These are phyloP conservation scores for Brenthis daphne DNA, from an alignment of 2,888 invertebrate genomes.

Conservation along the genomic window DNA sequence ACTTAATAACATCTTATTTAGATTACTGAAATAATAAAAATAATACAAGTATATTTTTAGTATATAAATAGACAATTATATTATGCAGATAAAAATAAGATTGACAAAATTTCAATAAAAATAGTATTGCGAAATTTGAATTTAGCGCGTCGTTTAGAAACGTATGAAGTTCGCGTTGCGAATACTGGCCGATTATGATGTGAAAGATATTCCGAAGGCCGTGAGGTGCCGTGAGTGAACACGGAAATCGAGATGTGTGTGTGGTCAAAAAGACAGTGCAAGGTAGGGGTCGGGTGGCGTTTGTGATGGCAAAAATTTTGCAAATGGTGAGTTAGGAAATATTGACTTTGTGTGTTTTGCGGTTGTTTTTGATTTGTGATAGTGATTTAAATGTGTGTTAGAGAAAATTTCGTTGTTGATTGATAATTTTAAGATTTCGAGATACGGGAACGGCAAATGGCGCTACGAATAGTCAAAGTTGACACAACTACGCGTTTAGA, in stretches of 20 bases:
- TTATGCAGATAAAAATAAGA: not conserved
- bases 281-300: constrained; percentile 90
- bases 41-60: not conserved
- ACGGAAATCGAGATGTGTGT: constrained; percentile 83
- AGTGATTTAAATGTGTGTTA: constrained; percentile 69
- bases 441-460: constrained; percentile 81
- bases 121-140: constrained; percentile 64
- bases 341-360: constrained; percentile 64
- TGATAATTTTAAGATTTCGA: constrained; percentile 73
- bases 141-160: constrained; percentile 73
- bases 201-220: constrained; percentile 85
- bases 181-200: constrained; percentile 84
- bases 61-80: not conserved
- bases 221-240: constrained; percentile 79
- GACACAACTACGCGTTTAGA: constrained; percentile 82
- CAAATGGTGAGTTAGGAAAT: constrained; percentile 88
- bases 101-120: constrained; percentile 21
- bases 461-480: constrained; percentile 82
- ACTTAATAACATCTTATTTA: not conserved
- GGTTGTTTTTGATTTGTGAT: constrained; percentile 67
- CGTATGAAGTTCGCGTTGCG: constrained; percentile 83
- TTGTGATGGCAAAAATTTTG: constrained; percentile 90
- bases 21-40: not conserved
- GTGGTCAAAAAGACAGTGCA: constrained; percentile 87
- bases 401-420: constrained; percentile 70